Evolutionary conservation across 2,113 vertebrate species (phyloP), one percentile per base, ranked within the genome.

Genomic region (Lamprologus callipterus): DNA sequence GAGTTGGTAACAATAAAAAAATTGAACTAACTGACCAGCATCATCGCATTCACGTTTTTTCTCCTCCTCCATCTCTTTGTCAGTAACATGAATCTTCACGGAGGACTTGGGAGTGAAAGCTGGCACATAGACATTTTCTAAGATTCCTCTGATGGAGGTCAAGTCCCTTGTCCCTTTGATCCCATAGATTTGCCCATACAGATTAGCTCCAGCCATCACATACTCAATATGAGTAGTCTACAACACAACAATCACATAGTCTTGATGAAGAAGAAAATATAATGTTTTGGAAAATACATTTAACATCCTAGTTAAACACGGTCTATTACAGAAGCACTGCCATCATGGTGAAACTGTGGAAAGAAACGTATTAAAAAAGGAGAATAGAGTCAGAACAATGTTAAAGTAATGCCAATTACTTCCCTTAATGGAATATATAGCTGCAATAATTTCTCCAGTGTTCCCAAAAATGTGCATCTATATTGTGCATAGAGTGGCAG

Each of bases 201-300:
- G 95, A 85, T 95, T 96, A 42, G 98, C 97, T 35, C 98, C 97
- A 0, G 97, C 96, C 90, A 97, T 51, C 40, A 99, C 82, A 16
- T 97, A 99, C 3, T 95, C 96, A 94, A 97, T 84, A 83, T 98
- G 97, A 2, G 88, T 90, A 21, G 92, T 87, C 98, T 99, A 68
- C 86, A 88, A 91, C 33, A 93, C 57, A 63, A 80, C 8, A 81
- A 47, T 12, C 12, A 23, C 5, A n/a, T 85, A 37, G 51, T 58
- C 35, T n/a, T 84, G 7, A 70, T 21, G n/a, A 26, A 45, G 55
- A 45, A 45, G 23, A 45, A 23, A 17, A 58, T 26, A 26, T 55
- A 16, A 57, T 42, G 21, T 19, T 26, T 40, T 58, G 17, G 49
- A 79, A 84, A 73, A 68, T 17, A 40, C n/a, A 68, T 40, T 68